Evolutionary conservation across 2,888 invertebrate genomes (phyloP).

Genomic region (Polylopha cassiicola): DNA sequence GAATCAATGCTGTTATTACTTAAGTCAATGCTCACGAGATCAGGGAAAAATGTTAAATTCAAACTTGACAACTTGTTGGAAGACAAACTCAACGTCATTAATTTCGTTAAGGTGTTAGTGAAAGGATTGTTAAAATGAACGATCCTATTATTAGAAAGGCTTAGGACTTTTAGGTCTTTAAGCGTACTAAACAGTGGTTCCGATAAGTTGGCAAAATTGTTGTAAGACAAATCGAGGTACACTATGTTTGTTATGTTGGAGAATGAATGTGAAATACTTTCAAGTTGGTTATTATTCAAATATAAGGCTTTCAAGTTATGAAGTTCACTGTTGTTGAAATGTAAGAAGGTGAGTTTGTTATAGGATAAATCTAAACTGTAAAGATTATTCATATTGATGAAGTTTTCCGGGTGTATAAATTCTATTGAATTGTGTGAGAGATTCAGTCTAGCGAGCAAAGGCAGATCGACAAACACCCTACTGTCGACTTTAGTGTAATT

Average conservation of each 20-base stretch:
- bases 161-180: conserved; percentile 43
- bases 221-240: conserved; percentile 50
- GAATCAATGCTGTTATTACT: conserved; percentile 43
- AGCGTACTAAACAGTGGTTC: conserved; percentile 32
- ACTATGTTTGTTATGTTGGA: conserved; percentile 34
- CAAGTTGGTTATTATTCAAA: conserved; percentile 49
- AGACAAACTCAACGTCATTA: conserved; percentile 46
- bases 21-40: conserved; percentile 46
- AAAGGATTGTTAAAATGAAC: conserved; percentile 45
- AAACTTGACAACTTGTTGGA: conserved; percentile 46
- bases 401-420: conserved; percentile 46
- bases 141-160: conserved; percentile 48
- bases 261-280: conserved; percentile 30
- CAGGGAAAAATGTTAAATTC: conserved; percentile 46
- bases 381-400: conserved; percentile 47
- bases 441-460: conserved; percentile 51
- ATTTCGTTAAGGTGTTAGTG: conserved; percentile 41
- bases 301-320: conserved; percentile 49
- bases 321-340: conserved; percentile 35
- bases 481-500: conserved; percentile 44
- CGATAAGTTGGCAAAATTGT: conserved; percentile 37
- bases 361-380: conserved; percentile 56
- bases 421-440: conserved; percentile 52
- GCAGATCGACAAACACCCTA: conserved; percentile 49
- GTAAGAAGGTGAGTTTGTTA: conserved; percentile 42